phyloP scores from a whole-genome alignment of 1,140 invertebrate genomes.

The Danaus plexippus region DNA sequence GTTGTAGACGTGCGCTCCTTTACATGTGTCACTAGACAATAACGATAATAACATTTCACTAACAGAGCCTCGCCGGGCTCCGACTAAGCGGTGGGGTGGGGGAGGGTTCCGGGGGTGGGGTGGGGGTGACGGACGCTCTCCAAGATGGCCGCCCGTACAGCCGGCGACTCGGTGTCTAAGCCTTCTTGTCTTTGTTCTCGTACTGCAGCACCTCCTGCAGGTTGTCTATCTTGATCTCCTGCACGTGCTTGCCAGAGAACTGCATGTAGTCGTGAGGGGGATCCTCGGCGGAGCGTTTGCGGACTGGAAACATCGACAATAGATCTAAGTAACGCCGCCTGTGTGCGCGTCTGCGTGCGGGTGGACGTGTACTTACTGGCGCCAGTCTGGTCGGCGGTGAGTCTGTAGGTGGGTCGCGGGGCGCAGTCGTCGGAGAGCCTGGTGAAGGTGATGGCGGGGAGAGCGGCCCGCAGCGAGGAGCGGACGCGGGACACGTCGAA shows the following conservation, averaged over 20 bases:
- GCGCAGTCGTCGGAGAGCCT: conserved; percentile 79
- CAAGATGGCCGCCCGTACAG: too few species aligned
- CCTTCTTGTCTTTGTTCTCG: conserved; percentile 30
- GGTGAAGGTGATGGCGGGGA: conserved; percentile 76
- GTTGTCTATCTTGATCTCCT: conserved; percentile 82
- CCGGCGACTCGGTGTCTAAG: too few species aligned
- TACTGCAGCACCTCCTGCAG: conserved; percentile 69
- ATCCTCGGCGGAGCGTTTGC: conserved; percentile 77
- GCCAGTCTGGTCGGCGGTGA: conserved; percentile 75
- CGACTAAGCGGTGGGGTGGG: too few species aligned
- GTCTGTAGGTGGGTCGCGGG: conserved; percentile 79
- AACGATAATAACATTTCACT: background rate
- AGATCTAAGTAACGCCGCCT: too few species aligned
- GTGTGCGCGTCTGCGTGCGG: too few species aligned
- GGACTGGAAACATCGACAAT: conserved; percentile 73
- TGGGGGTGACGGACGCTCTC: too few species aligned
- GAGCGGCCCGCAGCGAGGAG: conserved; percentile 83
- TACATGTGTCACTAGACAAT: background rate
- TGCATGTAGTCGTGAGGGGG: conserved; percentile 76
- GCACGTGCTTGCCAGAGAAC: conserved; percentile 81
- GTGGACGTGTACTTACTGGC: conserved; percentile 22
- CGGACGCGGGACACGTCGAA: conserved; percentile 84
- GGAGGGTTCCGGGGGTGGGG: too few species aligned
- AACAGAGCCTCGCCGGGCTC: too few species aligned
- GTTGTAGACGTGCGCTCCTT: too few species aligned